Percentiles rank a stretch among this genome's conserved stretches.
These are phyloP conservation scores for Pseudomyrmex concolor DNA, from an alignment of 1,140 invertebrate species.

Conservation along the genomic window DNA sequence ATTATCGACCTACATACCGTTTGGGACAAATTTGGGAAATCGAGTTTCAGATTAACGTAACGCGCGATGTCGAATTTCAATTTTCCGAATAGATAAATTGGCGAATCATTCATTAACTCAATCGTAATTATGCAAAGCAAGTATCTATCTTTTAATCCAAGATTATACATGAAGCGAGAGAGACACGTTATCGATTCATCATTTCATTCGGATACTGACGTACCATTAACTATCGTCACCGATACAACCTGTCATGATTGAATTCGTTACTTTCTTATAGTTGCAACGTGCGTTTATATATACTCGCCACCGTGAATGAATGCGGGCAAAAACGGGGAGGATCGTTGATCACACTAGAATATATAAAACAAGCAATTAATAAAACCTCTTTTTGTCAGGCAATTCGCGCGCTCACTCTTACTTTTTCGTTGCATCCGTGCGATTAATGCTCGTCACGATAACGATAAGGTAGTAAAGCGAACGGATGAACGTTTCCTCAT, in stretches of 20 bases:
- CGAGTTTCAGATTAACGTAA: not conserved
- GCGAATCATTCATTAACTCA: not conserved
- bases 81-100: not conserved
- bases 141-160: not conserved
- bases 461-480: conserved; percentile 8
- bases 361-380: not conserved
- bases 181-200: not conserved
- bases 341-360: conserved; percentile 46
- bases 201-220: not conserved
- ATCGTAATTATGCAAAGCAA: not conserved
- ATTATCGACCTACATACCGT: too few relatives aligned
- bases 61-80: not conserved
- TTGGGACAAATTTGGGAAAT: not conserved
- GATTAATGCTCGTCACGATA: conserved; percentile 37
- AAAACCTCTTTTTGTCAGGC: not conserved
- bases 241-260: not conserved
- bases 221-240: conserved; percentile 4
- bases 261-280: conserved; percentile 2
- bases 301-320: conserved; percentile 37
- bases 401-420: not conserved
- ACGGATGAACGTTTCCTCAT: conserved; percentile 66
- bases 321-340: conserved; percentile 66
- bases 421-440: conserved; percentile 12
- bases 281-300: not conserved
- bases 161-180: not conserved